Evolutionary conservation across 2,888 invertebrate genomes (phyloP).

Genomic region (Erynnis tages): DNA sequence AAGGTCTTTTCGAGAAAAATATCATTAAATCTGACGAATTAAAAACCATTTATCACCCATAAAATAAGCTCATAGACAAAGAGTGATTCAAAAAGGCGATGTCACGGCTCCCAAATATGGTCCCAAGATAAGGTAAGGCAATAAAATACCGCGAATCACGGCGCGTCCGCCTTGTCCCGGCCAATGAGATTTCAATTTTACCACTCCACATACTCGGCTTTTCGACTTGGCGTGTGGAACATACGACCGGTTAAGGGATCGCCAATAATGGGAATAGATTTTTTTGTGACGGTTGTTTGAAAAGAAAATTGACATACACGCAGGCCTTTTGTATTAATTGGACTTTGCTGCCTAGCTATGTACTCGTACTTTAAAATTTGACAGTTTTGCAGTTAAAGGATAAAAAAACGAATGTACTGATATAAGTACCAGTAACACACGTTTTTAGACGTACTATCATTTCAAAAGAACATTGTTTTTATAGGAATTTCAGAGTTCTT

Average conservation of each 20-base stretch:
- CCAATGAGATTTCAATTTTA: conserved; percentile 62
- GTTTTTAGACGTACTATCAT: too few species aligned
- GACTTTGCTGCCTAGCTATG: background rate
- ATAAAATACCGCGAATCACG: conserved; percentile 48
- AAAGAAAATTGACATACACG: too few species aligned
- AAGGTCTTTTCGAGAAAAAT: too few species aligned
- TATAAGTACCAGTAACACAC: too few species aligned
- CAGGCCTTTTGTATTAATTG: too few species aligned
- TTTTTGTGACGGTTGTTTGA: too few species aligned
- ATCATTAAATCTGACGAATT: background rate
- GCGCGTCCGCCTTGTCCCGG: conserved; percentile 40
- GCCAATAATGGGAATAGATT: background rate
- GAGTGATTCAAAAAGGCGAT: conserved; percentile 21
- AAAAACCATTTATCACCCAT: conserved; percentile 1
- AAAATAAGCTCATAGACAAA: conserved; percentile 21
- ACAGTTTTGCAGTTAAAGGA: too few species aligned
- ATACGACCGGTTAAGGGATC: conserved; percentile 23
- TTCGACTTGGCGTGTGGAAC: conserved; percentile 43
- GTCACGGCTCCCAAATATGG: conserved; percentile 38
- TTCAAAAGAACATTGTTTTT: too few species aligned
- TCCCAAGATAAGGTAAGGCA: conserved; percentile 41
- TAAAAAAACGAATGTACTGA: too few species aligned
- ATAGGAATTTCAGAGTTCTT: too few species aligned
- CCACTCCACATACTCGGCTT: conserved; percentile 53
- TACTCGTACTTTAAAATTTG: too few species aligned